Conservation (phyloP, 1,140 invertebrate genomes). For the Yoshiicerus persimilis region DNA sequence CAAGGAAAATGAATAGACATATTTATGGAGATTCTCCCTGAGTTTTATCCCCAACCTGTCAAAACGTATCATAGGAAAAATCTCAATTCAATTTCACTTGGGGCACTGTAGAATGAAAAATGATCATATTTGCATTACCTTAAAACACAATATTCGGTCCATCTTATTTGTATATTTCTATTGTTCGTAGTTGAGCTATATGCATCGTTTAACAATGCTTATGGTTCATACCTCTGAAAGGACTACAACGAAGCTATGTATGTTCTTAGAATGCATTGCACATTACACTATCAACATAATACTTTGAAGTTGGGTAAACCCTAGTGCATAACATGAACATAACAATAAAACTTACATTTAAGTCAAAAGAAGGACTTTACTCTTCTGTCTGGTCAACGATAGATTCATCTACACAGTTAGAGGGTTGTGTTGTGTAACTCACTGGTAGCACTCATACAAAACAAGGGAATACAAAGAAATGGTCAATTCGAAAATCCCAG, state of each 20-base stretch:
- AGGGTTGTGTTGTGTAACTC: not conserved
- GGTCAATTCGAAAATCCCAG: not conserved
- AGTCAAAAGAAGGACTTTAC: not conserved
- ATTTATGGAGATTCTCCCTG: not conserved
- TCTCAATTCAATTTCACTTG: constrained; percentile 6
- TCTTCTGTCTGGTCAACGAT: not conserved
- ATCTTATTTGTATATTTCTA: not conserved
- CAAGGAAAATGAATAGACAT: not conserved
- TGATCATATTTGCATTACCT: constrained; percentile 3
- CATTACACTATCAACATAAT: not conserved
- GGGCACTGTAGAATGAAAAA: not conserved
- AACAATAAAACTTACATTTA: not conserved
- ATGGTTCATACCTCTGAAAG: not conserved
- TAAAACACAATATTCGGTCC: not conserved
- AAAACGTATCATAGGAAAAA: not conserved
- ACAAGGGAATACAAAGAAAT: not conserved
- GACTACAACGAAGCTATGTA: not conserved
- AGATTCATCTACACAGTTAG: not conserved
- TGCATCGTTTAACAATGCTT: not conserved
- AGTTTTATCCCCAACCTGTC: not conserved
- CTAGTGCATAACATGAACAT: not conserved
- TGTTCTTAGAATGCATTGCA: not conserved
- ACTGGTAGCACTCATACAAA: not conserved
- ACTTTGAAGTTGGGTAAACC: not conserved
- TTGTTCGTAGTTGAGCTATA: not conserved